A percentile compares a stretch with the other conserved stretches of the same genome.
Conservation (phyloP, 2,113 vertebrate genomes). For the Apaloderma vittatum region DNA sequence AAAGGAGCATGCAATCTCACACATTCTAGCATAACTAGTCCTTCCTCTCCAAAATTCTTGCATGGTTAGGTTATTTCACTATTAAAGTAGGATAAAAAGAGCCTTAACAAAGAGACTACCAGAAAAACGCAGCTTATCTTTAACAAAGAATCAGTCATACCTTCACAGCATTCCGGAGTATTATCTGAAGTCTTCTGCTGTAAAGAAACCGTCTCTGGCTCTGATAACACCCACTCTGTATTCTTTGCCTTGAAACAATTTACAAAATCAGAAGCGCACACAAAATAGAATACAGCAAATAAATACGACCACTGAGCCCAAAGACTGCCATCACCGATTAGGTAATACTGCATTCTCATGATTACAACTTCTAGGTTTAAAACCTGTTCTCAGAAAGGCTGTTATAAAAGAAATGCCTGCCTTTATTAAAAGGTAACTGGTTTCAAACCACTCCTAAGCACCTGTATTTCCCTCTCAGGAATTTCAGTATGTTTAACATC, state of each 20-base stretch:
- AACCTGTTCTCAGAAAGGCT: not conserved
- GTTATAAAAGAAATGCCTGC: not conserved
- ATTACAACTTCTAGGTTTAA: not conserved
- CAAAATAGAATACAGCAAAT: not conserved
- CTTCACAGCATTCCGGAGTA: conserved; percentile 47
- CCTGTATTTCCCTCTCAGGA: not conserved
- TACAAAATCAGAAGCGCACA: not conserved
- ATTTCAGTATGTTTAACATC: not conserved
- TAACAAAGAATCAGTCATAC: conserved; percentile 37
- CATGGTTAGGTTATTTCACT: not conserved
- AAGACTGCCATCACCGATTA: not conserved
- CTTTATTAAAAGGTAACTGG: not conserved
- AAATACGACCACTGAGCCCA: not conserved
- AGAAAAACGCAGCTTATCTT: not conserved
- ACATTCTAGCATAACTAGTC: not conserved
- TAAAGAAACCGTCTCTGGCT: not conserved
- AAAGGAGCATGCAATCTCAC: not conserved
- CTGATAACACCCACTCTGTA: not conserved
- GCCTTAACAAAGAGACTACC: not conserved
- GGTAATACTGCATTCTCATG: not conserved
- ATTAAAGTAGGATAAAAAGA: not conserved
- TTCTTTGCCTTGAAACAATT: conserved; percentile 33
- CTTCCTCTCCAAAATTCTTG: not conserved
- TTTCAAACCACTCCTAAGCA: not conserved
- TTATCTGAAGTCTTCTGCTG: conserved; percentile 16